Evolutionary conservation across 2,797 vertebrate species (phyloP).

Genomic region (Falco novaeseelandiae): DNA sequence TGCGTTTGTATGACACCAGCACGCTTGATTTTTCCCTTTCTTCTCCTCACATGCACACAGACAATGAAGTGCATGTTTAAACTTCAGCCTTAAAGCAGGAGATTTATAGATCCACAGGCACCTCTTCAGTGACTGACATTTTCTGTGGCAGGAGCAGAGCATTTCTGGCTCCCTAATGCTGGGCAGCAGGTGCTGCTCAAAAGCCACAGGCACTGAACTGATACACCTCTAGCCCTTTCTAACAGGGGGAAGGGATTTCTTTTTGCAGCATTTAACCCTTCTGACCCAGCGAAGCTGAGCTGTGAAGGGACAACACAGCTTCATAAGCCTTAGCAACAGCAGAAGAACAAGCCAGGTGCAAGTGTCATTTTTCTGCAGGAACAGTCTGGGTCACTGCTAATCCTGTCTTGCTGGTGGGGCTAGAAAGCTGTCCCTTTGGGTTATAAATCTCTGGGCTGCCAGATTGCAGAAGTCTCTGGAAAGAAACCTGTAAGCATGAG

Average conservation of each 20-base stretch:
- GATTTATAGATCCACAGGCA: neutral
- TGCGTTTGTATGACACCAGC: neutral
- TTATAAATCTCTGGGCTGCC: neutral
- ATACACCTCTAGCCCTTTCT: neutral
- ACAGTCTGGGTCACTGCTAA: neutral
- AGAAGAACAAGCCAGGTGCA: neutral
- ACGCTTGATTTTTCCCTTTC: neutral
- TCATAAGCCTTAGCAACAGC: neutral
- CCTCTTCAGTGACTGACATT: neutral
- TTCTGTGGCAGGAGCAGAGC: neutral
- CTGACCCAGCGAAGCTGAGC: neutral
- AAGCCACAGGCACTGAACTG: neutral
- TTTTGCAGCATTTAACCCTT: constrained; percentile 44
- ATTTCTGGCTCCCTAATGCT: neutral
- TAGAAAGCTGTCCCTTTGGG: neutral
- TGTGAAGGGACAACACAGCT: neutral
- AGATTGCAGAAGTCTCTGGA: neutral
- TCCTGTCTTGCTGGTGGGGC: neutral
- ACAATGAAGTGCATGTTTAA: neutral
- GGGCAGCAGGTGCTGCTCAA: constrained; percentile 19
- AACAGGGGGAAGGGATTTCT: neutral
- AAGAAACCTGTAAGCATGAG: neutral
- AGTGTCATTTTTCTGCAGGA: constrained; percentile 4
- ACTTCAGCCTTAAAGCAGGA: neutral
- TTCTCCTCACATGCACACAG: neutral